A percentile compares a stretch with the other conserved stretches of the same genome.
phyloP scores from a whole-genome alignment of 1,140 invertebrate genomes.

The Cotesia chilonis region DNA sequence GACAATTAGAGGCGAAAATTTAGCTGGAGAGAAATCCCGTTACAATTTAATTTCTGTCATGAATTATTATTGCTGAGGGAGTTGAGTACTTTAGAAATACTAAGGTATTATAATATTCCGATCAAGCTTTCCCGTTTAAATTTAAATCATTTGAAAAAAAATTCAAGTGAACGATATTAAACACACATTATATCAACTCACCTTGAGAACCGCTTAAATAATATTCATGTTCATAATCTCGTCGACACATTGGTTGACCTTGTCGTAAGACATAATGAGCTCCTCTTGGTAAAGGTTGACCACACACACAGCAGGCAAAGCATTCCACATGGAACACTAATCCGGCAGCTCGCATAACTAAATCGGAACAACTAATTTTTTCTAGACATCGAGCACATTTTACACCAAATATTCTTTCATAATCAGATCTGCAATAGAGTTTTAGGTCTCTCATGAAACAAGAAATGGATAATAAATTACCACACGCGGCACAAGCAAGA shows the following conservation, averaged over 20 bases:
- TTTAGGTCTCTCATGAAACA: conserved; percentile 92
- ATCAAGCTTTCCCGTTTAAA: too few species aligned
- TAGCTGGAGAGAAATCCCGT: too few species aligned
- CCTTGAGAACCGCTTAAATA: conserved; percentile 77
- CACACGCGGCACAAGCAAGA: conserved; percentile 89
- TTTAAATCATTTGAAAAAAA: too few species aligned
- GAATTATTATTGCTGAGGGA: too few species aligned
- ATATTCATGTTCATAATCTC: conserved; percentile 92
- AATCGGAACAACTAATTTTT: conserved; percentile 86
- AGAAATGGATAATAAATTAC: conserved; percentile 82
- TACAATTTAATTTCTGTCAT: too few species aligned
- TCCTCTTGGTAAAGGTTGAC: conserved; percentile 91
- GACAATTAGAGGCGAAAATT: too few species aligned
- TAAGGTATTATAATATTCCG: too few species aligned
- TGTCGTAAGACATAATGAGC: conserved; percentile 93
- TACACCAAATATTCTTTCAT: conserved; percentile 92
- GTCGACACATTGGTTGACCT: conserved; percentile 91
- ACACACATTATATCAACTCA: conserved; percentile 43
- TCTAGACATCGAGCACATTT: conserved; percentile 93
- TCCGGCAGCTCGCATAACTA: conserved; percentile 86
- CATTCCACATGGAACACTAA: conserved; percentile 91
- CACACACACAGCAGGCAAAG: conserved; percentile 92
- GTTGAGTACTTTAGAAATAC: too few species aligned
- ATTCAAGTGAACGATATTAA: too few species aligned
- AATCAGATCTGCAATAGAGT: conserved; percentile 94